Percentiles rank a stretch among this genome's conserved stretches.
These are phyloP conservation scores for Dreissena polymorpha DNA, from an alignment of 1,140 invertebrate genomes.

Conservation along the genomic window DNA sequence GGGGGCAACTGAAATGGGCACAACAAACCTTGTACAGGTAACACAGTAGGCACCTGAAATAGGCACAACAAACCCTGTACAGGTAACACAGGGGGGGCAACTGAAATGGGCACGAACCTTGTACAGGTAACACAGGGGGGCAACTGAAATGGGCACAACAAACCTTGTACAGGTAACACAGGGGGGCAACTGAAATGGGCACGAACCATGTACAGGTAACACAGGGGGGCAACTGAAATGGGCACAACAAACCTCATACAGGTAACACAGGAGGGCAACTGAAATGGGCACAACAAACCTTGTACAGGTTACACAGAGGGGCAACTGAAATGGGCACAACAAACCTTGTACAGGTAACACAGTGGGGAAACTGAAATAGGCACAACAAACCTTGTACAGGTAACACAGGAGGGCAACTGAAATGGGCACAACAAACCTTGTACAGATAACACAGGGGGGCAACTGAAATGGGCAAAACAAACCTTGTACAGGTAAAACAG, in stretches of 20 bases:
- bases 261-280: constrained; percentile 96
- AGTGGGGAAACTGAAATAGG: constrained; percentile 90
- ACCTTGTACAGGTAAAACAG: not conserved
- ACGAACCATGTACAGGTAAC: constrained; percentile 82
- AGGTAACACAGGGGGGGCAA: constrained; percentile 79
- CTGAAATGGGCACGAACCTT: constrained; percentile 88
- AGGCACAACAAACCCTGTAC: not conserved
- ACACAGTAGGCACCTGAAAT: not conserved
- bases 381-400: constrained; percentile 86
- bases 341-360: constrained; percentile 93
- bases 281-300: constrained; percentile 80
- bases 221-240: too few relatives aligned
- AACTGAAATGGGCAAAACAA: not conserved
- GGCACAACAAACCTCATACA: too few relatives aligned
- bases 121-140: constrained; percentile 96
- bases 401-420: constrained; percentile 96
- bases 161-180: constrained; percentile 96
- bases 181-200: constrained; percentile 89
- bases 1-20: constrained; percentile 87
- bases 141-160: constrained; percentile 83
- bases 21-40: not conserved
- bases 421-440: constrained; percentile 17
- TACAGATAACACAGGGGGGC: too few relatives aligned
- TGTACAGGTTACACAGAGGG: constrained; percentile 95
- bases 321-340: constrained; percentile 85